Evolutionary conservation across 2,797 vertebrate genomes (phyloP).

Genomic region (Pseudochaenichthys georgianus): DNA sequence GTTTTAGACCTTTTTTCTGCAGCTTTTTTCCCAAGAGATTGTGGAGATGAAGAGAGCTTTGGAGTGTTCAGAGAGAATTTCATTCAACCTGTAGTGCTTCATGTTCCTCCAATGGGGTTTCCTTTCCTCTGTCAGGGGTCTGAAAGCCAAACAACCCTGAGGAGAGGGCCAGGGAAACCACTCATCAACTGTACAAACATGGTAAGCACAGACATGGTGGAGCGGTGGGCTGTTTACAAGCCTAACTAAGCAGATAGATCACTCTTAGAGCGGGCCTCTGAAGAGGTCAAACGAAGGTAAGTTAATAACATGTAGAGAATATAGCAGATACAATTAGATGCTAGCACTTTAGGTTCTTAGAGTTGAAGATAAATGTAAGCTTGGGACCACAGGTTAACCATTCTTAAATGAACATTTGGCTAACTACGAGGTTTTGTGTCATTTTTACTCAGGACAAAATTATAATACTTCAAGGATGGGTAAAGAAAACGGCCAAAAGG

Average conservation of each 20-base stretch:
- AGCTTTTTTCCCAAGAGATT: constrained; percentile 66
- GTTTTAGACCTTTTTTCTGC: constrained; percentile 69
- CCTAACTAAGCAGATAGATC: constrained; percentile 51
- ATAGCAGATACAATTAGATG: not conserved
- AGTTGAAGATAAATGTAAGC: constrained; percentile 28
- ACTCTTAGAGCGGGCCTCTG: constrained; percentile 26
- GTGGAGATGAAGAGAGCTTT: constrained; percentile 75
- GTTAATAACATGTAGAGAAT: constrained; percentile 5
- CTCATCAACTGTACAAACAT: constrained; percentile 78
- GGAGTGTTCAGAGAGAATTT: constrained; percentile 76
- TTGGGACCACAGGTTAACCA: constrained; percentile 13
- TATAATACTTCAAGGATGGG: constrained; percentile 6
- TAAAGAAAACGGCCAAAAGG: not conserved
- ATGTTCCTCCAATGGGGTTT: constrained; percentile 64
- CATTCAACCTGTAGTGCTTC: constrained; percentile 77
- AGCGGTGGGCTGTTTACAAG: constrained; percentile 67
- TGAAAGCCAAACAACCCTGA: constrained; percentile 75
- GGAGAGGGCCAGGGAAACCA: constrained; percentile 65
- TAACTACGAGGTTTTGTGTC: not conserved
- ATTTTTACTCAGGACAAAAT: constrained; percentile 19
- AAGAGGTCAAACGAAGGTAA: not conserved
- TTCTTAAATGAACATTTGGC: constrained; percentile 23
- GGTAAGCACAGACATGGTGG: constrained; percentile 60
- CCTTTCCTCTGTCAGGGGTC: constrained; percentile 71
- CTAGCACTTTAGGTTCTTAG: constrained; percentile 1